These are phyloP conservation scores for Platycheirus rosarum DNA, from an alignment of 2,888 invertebrate genomes.

Conservation along the genomic window DNA sequence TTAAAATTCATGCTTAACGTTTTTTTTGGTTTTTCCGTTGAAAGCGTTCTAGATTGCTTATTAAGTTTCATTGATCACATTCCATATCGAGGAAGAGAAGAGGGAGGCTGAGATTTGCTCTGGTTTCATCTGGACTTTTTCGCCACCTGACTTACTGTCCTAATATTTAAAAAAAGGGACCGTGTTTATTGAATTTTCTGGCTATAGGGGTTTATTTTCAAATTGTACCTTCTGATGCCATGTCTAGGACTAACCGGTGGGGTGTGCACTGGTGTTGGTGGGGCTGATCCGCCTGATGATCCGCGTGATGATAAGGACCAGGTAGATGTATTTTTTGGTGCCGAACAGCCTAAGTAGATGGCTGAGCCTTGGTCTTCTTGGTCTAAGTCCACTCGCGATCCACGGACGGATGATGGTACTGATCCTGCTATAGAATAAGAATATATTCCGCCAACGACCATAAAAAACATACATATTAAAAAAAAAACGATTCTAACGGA, in stretches of 20 bases:
- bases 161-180: no score
- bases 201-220: neutral
- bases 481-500: neutral
- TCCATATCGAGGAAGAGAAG: conserved; percentile 39
- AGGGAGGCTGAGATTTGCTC: conserved; percentile 29
- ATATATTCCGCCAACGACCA: neutral
- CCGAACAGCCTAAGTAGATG: conserved; percentile 84
- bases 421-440: conserved; percentile 83
- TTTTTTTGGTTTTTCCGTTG: conserved; percentile 1
- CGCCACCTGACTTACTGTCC: conserved; percentile 63
- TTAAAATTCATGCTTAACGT: conserved; percentile 16
- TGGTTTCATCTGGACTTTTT: conserved; percentile 71
- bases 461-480: neutral
- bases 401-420: conserved; percentile 88
- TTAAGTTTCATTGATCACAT: conserved; percentile 48
- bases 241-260: conserved; percentile 90
- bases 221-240: conserved; percentile 83
- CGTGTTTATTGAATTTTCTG: no score
- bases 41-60: conserved; percentile 43
- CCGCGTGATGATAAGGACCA: conserved; percentile 83
- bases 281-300: conserved; percentile 86
- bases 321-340: conserved; percentile 79
- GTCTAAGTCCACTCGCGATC: conserved; percentile 87
- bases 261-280: conserved; percentile 89
- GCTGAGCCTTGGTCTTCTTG: conserved; percentile 85